Evolutionary conservation across 2,888 invertebrate species (phyloP), one percentile per base, ranked within the genome.

Genomic region (Sisyra terminalis): DNA sequence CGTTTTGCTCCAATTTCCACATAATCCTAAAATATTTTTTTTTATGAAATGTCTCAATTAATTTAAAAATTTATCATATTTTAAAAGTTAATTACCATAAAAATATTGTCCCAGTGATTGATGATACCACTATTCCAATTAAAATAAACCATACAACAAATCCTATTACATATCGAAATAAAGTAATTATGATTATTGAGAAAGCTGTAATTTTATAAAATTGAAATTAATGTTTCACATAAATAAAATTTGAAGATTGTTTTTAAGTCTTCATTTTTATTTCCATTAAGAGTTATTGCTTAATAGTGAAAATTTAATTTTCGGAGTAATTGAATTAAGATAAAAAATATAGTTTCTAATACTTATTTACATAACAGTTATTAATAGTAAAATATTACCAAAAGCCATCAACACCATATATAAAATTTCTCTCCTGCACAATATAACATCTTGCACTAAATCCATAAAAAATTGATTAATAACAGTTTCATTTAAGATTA

Each of bases 141-240:
- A 78, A 57, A 13, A 76, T 65, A n/a, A 72, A 52, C 70, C 77
- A 78, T 45, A 78, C 70, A 11, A 78, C 64, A 44, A 73, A 55
- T 40, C 68, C 70, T 14, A 72, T 75, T 45, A 74, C 55, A 52
- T 66, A 74, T 46, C 75, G 60, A 47, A 75, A 66, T 17, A 75
- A 57, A 11, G 72, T 50, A 44, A 74, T 56, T 40, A 75, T 61
- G 2, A 69, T 48, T 34, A 70, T 51, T 1, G 75, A 72, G 43
- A 72, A 58, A n/a, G 57, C 73, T 72, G 55, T 46, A 65, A 63
- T 45, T 49, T 45, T 47, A 53, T 44, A 39, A 24, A 24, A 24
- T 5, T 24, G 24, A 7, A 24, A 24, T 5, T 24, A 24, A 24
- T 24, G 7, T 7, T 24, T 24, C 7, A n/a, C n/a, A 24, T 24